Conservation (phyloP, 2,888 invertebrate species). For the Tribolium freemani region DNA sequence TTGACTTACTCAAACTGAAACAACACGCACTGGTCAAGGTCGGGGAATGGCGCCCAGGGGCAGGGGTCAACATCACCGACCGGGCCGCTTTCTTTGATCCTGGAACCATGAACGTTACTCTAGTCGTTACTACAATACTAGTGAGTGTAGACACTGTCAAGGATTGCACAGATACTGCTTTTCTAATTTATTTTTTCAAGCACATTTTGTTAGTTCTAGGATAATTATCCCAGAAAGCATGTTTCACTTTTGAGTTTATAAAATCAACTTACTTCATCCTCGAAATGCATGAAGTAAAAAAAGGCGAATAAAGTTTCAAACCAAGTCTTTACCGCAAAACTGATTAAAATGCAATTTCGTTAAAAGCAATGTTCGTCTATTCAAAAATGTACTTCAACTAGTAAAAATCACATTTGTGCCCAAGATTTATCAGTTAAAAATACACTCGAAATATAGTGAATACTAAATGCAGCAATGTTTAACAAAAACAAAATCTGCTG, state of each 20-base stretch:
- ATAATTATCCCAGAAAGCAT: too few relatives aligned
- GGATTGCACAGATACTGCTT: neutral
- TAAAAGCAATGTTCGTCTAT: neutral
- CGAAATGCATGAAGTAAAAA: too few relatives aligned
- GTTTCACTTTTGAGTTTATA: too few relatives aligned
- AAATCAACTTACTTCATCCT: too few relatives aligned
- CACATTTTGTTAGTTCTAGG: too few relatives aligned
- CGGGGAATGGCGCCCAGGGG: conserved; percentile 80
- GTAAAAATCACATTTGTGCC: neutral
- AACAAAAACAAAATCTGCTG: neutral
- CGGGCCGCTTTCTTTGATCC: conserved; percentile 80
- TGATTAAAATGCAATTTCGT: neutral
- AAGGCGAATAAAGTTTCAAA: neutral
- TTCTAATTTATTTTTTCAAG: too few relatives aligned
- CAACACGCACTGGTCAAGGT: conserved; percentile 82
- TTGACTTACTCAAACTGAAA: conserved; percentile 82
- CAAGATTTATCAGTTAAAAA: too few relatives aligned
- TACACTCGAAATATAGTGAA: too few relatives aligned
- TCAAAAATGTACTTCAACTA: too few relatives aligned
- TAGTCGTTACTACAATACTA: conserved; percentile 83
- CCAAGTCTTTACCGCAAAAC: neutral
- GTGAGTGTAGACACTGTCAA: conserved; percentile 68
- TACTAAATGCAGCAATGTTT: too few relatives aligned
- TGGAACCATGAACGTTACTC: conserved; percentile 79
- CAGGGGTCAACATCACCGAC: conserved; percentile 80